Conservation (phyloP, 2,797 vertebrate species). For the Scolopax rusticola region DNA sequence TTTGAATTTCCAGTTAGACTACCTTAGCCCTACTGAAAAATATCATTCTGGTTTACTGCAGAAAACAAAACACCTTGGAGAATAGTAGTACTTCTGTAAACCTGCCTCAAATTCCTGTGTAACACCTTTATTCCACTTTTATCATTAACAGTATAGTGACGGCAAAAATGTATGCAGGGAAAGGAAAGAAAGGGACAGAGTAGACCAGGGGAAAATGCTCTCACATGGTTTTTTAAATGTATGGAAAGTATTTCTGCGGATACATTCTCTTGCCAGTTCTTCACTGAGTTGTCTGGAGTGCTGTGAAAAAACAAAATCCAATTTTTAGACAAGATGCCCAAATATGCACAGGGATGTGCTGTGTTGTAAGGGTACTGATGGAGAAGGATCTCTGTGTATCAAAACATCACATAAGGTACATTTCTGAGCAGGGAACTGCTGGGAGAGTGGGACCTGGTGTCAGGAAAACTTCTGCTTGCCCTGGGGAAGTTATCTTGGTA, state of each 20-base stretch:
- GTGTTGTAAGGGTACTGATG: background rate
- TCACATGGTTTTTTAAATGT: background rate
- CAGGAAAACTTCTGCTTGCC: background rate
- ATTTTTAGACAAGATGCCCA: background rate
- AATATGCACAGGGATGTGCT: background rate
- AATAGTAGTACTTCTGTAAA: background rate
- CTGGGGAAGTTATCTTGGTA: background rate
- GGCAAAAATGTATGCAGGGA: background rate
- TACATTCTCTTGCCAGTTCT: background rate
- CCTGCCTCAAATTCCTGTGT: background rate
- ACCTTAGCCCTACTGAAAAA: background rate
- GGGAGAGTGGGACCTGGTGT: fast-evolving
- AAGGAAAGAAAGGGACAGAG: background rate
- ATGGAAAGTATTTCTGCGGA: background rate
- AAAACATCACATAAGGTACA: background rate
- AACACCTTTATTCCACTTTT: background rate
- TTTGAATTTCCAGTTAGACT: background rate
- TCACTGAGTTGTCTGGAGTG: background rate
- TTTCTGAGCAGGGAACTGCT: background rate
- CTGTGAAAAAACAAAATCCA: background rate
- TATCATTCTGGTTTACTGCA: background rate
- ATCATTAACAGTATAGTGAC: background rate
- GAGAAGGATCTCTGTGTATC: background rate
- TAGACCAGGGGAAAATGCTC: background rate
- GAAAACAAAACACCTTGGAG: background rate